A percentile compares a stretch with the other conserved stretches of the same genome.
Conservation (phyloP, 2,797 vertebrate species). For the Sebastes nivosus region DNA sequence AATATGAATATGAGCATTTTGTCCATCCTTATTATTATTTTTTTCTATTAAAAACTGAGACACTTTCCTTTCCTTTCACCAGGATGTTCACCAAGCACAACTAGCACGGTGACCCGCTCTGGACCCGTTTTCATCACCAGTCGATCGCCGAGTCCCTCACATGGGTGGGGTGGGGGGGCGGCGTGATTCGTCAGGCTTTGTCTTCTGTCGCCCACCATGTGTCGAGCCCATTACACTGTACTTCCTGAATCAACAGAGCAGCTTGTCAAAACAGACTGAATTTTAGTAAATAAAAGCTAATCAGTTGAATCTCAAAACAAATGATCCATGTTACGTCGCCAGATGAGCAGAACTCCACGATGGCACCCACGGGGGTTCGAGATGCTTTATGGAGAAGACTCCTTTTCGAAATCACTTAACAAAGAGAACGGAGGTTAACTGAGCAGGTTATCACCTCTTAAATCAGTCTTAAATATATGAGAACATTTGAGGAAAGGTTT, state of each 20-base stretch:
- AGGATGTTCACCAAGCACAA: neutral
- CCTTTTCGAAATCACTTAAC: slow-evolving; percentile 41
- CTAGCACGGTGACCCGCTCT: neutral
- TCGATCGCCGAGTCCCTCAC: neutral
- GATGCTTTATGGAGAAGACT: slow-evolving; percentile 28
- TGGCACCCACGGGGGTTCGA: slow-evolving; percentile 23
- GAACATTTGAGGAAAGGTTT: slow-evolving; percentile 14
- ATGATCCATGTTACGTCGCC: slow-evolving; percentile 47
- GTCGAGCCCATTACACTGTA: slow-evolving; percentile 13
- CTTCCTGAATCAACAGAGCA: slow-evolving; percentile 40
- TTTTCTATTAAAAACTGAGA: neutral
- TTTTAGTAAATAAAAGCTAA: slow-evolving; percentile 60
- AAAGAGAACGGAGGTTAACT: slow-evolving; percentile 48
- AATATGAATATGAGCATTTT: neutral
- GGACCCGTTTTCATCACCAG: neutral
- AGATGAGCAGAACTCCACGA: slow-evolving; percentile 49
- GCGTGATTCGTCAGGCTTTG: slow-evolving; percentile 9
- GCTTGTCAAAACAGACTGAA: slow-evolving; percentile 47
- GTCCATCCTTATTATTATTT: neutral
- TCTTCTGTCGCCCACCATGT: slow-evolving; percentile 28
- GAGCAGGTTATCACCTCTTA: slow-evolving; percentile 45
- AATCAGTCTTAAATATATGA: slow-evolving; percentile 19
- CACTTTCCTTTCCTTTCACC: neutral
- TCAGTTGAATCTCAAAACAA: slow-evolving; percentile 60
- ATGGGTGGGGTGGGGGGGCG: neutral